Evolutionary conservation across 2,888 invertebrate species (phyloP).

Genomic region (Chaetogeoica ovagalla): DNA sequence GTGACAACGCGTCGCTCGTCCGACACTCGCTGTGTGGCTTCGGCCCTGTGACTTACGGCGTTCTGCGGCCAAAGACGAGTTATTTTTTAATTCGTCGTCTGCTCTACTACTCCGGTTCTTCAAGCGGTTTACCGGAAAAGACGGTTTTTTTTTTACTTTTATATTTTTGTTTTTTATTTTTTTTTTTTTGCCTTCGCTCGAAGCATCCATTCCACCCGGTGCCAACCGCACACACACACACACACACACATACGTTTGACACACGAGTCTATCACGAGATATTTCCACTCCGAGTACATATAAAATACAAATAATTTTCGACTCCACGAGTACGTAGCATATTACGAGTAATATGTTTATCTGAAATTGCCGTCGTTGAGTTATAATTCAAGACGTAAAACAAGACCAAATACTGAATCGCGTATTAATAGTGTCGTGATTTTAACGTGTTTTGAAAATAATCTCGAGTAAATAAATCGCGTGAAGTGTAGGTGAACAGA

Average conservation of each 20-base stretch:
- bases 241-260: background rate
- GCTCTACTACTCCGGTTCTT: slow-evolving; percentile 1
- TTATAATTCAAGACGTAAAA: too few relatives aligned
- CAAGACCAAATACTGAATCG: too few relatives aligned
- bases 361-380: too few relatives aligned
- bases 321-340: too few relatives aligned
- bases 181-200: background rate
- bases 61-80: background rate
- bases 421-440: too few relatives aligned
- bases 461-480: too few relatives aligned
- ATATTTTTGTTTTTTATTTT: too few relatives aligned
- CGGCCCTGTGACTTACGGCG: background rate
- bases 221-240: background rate
- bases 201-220: background rate
- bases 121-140: slow-evolving; percentile 8
- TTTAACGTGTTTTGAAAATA: too few relatives aligned
- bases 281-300: background rate
- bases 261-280: background rate
- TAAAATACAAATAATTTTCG: too few relatives aligned
- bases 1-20: too few relatives aligned
- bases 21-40: background rate
- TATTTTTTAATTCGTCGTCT: background rate
- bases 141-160: slow-evolving; percentile 8
- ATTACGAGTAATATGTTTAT: too few relatives aligned
- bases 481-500: too few relatives aligned